Conservation (phyloP, 2,797 vertebrate genomes). For the Huso huso region DNA sequence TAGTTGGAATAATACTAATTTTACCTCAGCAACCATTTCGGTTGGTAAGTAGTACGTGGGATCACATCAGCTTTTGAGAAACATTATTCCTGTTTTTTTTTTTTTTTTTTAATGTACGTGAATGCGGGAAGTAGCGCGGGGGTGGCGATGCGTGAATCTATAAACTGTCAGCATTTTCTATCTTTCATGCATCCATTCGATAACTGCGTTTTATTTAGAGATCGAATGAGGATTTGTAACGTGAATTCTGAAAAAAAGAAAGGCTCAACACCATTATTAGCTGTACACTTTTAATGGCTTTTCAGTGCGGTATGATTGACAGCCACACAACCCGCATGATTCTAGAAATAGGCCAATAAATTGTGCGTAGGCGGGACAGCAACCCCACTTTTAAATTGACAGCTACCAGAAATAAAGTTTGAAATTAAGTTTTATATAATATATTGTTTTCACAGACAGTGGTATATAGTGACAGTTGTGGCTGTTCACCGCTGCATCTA, state of each 20-base stretch:
- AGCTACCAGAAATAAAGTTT: background rate
- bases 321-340: constrained; percentile 46
- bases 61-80: background rate
- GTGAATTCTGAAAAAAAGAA: background rate
- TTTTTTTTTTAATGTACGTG: constrained; percentile 25
- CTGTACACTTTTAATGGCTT: constrained; percentile 35
- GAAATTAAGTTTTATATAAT: too few species aligned
- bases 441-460: too few species aligned
- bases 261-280: constrained; percentile 13
- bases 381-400: constrained; percentile 17
- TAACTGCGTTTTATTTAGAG: background rate
- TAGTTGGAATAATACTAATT: constrained; percentile 20
- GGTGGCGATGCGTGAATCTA: constrained; percentile 50
- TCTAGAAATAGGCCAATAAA: constrained; percentile 36
- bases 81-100: constrained; percentile 29
- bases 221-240: background rate
- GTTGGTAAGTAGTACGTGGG: constrained; percentile 44
- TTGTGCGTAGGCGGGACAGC: constrained; percentile 33
- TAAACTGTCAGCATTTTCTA: constrained; percentile 19
- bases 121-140: constrained; percentile 42
- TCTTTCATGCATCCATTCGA: background rate
- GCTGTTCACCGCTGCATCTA: too few species aligned
- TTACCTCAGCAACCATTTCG: constrained; percentile 22
- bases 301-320: constrained; percentile 53
- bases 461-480: too few species aligned